Base-by-base conservation (phyloP, 2,113 vertebrate genomes). In the Channa argus region DNA sequence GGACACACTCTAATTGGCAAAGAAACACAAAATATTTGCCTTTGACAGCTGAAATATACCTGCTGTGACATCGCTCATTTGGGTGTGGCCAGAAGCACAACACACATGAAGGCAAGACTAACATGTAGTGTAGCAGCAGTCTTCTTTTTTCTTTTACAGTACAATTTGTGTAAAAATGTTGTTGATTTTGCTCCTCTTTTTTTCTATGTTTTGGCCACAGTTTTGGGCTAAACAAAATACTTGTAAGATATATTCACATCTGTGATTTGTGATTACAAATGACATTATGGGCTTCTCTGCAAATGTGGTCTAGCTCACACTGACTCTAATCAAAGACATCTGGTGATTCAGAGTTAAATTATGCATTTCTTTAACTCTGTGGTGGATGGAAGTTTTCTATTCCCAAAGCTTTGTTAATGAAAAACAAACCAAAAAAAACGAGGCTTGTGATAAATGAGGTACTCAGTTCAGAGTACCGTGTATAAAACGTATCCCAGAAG, bases 1-100 rank as follows among this genome's bases (percentile, higher is more conserved):
- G 64, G 85, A 80, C 88, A 82, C 79, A 82, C 77, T 84, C 82
- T 36, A 49, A 61, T 13, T 46, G 62, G 41, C 55, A 67, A 75
- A 59, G 65, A 72, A 63, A 69, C 52, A 67, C 15, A 44, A 34
- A 53, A 44, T 9, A 4, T 56, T 46, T 44, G 39, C 56, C 47
- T 67, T 47, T 50, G 53, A 68, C 69, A 36, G 54, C 24, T 59
- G 53, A 76, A 76, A 74, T 53, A 52, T 43, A 69, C 63, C 47
- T 59, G 24, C 33, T 70, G 24, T 73, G 77, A 78, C 66, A 56
- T 80, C 71, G 60, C 33, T 4, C 39, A 37, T 12, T 36, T 33
- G 41, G 60, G 24, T 8, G 50, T 62, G 41, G 1, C 13, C 55
- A 69, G 33, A 71, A 4, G 6, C 15, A 12, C 3, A n/a, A 44